Evolutionary conservation across 2,888 invertebrate genomes (phyloP).

Genomic region (Invenusta paracnida): DNA sequence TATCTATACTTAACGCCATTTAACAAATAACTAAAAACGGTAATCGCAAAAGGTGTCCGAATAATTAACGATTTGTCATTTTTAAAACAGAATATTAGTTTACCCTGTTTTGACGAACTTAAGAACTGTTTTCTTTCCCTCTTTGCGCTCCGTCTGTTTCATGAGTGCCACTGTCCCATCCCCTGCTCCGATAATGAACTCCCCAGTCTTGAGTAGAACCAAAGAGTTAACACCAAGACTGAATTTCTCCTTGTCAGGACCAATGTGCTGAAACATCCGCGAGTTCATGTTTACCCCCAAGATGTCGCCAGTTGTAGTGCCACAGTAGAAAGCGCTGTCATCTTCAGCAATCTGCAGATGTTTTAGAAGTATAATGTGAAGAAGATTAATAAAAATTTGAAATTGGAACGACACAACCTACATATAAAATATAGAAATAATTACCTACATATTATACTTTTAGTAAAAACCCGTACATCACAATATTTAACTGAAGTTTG

Average conservation of each 20-base stretch:
- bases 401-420: no score
- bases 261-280: conserved; percentile 52
- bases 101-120: conserved; percentile 42
- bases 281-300: conserved; percentile 59
- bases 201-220: conserved; percentile 53
- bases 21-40: no score
- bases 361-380: no score
- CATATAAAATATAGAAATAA: no score
- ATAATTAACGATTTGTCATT: no score
- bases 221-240: conserved; percentile 58
- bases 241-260: conserved; percentile 54
- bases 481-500: no score
- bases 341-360: conserved; percentile 65
- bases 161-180: conserved; percentile 68
- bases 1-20: no score
- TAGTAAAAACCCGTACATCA: no score
- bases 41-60: no score
- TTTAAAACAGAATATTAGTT: no score
- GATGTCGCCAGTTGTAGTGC: conserved; percentile 76
- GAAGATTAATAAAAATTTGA: not conserved
- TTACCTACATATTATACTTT: no score
- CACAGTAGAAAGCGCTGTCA: conserved; percentile 75
- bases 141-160: conserved; percentile 42
- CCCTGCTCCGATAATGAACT: conserved; percentile 73
- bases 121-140: conserved; percentile 39